phyloP scores from a whole-genome alignment of 1,140 invertebrate species.

The Pseudobourletiella spinata region DNA sequence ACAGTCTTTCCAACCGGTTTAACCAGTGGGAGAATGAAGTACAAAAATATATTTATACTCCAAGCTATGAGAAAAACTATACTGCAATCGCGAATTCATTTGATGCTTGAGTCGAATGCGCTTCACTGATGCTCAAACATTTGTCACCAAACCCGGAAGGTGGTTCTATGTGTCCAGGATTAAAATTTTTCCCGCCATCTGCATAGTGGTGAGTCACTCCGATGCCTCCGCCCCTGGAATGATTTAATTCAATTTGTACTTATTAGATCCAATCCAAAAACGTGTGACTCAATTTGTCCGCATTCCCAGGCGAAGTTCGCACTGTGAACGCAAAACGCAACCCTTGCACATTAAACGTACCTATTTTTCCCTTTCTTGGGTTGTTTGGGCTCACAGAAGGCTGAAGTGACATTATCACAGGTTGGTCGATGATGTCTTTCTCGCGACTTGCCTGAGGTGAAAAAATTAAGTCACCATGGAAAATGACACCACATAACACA shows the following conservation, averaged over 20 bases:
- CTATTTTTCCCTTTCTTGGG: background rate
- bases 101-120: background rate
- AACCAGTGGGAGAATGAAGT: too few species aligned
- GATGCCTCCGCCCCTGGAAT: background rate
- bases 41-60: background rate
- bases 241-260: background rate
- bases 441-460: too few species aligned
- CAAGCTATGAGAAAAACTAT: background rate
- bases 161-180: slow-evolving; percentile 8
- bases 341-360: too few species aligned
- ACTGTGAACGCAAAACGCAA: too few species aligned
- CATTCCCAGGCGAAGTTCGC: too few species aligned
- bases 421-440: background rate
- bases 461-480: too few species aligned
- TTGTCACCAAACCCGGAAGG: slow-evolving; percentile 9
- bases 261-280: too few species aligned
- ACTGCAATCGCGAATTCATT: slow-evolving; percentile 24
- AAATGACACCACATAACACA: too few species aligned
- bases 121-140: background rate
- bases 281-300: too few species aligned
- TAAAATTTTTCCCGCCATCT: background rate
- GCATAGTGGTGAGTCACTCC: slow-evolving; percentile 13
- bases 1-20: too few species aligned
- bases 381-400: background rate
- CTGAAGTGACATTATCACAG: background rate